These are phyloP conservation scores for Argya squamiceps DNA, from an alignment of 2,797 vertebrate species.

Conservation along the genomic window DNA sequence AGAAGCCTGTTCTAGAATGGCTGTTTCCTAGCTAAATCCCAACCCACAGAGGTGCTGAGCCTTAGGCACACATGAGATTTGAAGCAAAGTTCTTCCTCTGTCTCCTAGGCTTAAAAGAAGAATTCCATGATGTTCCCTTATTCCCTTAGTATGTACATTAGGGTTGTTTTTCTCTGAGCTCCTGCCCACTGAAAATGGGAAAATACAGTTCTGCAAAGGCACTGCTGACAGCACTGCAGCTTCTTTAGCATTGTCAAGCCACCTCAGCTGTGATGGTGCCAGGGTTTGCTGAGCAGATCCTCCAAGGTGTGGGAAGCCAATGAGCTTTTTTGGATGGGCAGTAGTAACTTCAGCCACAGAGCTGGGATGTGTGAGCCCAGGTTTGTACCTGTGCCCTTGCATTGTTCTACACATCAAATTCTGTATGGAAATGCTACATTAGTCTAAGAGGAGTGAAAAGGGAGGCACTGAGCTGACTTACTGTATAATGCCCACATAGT, in stretches of 20 bases:
- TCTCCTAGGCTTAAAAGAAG: slow-evolving; percentile 29
- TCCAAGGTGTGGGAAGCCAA: background rate
- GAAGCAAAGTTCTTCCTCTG: slow-evolving; percentile 8
- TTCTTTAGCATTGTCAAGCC: background rate
- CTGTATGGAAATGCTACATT: background rate
- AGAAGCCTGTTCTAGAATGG: background rate
- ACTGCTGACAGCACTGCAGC: background rate
- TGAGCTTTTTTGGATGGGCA: background rate
- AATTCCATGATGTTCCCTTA: slow-evolving; percentile 20
- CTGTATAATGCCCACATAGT: slow-evolving; percentile 93
- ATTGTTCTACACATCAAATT: background rate
- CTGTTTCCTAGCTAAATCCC: slow-evolving; percentile 1
- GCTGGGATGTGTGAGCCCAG: background rate
- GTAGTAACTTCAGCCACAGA: background rate
- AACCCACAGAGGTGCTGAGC: slow-evolving; percentile 25
- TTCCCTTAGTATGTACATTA: background rate
- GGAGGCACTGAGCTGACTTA: slow-evolving; percentile 78
- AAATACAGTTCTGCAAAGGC: slow-evolving; percentile 21
- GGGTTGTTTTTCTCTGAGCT: slow-evolving; percentile 24
- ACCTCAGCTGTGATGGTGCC: background rate
- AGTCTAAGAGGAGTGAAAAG: background rate
- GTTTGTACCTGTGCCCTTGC: background rate
- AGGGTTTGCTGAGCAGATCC: background rate
- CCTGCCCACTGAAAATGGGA: background rate
- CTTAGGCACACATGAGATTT: slow-evolving; percentile 19